phyloP scores from a whole-genome alignment of 2,888 invertebrate genomes.

The Hypena proboscidalis region DNA sequence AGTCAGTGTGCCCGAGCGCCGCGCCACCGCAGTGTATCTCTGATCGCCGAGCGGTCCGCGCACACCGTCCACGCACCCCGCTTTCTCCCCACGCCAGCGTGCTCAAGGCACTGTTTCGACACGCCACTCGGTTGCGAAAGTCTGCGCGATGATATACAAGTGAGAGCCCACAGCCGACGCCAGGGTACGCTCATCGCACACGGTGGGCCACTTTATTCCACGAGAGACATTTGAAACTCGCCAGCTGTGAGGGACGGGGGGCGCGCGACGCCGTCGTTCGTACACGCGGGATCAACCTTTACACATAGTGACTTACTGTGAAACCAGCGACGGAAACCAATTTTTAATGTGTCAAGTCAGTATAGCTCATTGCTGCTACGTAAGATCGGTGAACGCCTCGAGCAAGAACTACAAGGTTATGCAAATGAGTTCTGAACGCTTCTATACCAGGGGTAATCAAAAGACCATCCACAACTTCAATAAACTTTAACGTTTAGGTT shows the following conservation, averaged over 20 bases:
- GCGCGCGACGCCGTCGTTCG: constrained; percentile 79
- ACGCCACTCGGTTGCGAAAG: constrained; percentile 82
- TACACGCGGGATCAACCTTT: constrained; percentile 78
- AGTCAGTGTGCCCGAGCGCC: constrained; percentile 52
- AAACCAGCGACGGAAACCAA: constrained; percentile 76
- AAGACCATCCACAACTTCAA: constrained; percentile 85
- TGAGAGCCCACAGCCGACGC: constrained; percentile 78
- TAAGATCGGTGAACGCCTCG: constrained; percentile 82
- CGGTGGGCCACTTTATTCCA: constrained; percentile 79
- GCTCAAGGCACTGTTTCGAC: constrained; percentile 77
- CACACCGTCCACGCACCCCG: constrained; percentile 35
- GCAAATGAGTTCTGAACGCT: constrained; percentile 86
- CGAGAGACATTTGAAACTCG: constrained; percentile 80
- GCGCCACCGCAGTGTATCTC: constrained; percentile 42
- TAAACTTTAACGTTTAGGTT: constrained; percentile 83
- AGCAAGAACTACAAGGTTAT: constrained; percentile 85
- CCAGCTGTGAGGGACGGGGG: constrained; percentile 76
- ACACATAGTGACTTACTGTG: constrained; percentile 71
- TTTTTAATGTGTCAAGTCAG: constrained; percentile 86
- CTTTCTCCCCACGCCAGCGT: constrained; percentile 64
- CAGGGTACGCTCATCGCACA: constrained; percentile 82
- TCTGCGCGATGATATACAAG: constrained; percentile 85
- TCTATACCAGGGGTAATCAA: constrained; percentile 85
- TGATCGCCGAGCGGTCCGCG: constrained; percentile 45
- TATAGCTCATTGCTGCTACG: constrained; percentile 84